Evolutionary conservation across 2,888 invertebrate genomes (phyloP).

Genomic region (Heteromurus nitidus): DNA sequence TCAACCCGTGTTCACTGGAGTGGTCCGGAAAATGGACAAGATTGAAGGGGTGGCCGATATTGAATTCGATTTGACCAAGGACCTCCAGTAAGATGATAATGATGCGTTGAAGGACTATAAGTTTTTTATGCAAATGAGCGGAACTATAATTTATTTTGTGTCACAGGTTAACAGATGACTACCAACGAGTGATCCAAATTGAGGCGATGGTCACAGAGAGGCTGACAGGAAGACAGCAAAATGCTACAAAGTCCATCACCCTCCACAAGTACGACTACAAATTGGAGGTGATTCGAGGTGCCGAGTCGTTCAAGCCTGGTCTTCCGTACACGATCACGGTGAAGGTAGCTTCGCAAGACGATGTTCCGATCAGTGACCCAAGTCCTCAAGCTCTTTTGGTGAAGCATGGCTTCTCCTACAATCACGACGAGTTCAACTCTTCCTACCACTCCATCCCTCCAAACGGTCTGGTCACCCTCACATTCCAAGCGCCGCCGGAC

Average conservation of each 20-base stretch:
- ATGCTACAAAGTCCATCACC: slow-evolving; percentile 83
- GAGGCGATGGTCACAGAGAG: slow-evolving; percentile 94
- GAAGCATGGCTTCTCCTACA: slow-evolving; percentile 80
- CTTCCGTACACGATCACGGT: slow-evolving; percentile 89
- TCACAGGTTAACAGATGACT: slow-evolving; percentile 84
- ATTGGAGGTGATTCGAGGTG: slow-evolving; percentile 85
- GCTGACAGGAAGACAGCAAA: slow-evolving; percentile 89
- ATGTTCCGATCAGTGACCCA: slow-evolving; percentile 78
- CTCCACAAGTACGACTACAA: slow-evolving; percentile 87
- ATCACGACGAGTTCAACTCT: slow-evolving; percentile 78
- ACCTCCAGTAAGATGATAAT: slow-evolving; percentile 78
- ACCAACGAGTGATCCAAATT: slow-evolving; percentile 86
- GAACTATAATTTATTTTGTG: background rate
- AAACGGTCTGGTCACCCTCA: slow-evolving; percentile 81
- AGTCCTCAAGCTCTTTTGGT: slow-evolving; percentile 77
- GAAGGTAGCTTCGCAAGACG: slow-evolving; percentile 84
- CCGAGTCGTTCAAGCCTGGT: slow-evolving; percentile 92
- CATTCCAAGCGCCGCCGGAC: slow-evolving; percentile 80
- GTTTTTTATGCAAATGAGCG: background rate
- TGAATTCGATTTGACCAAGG: slow-evolving; percentile 85
- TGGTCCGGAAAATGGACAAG: slow-evolving; percentile 79
- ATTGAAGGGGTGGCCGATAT: slow-evolving; percentile 86
- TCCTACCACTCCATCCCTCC: slow-evolving; percentile 79
- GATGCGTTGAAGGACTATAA: too few relatives aligned
- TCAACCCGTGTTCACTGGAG: slow-evolving; percentile 84